Base-by-base conservation (phyloP, 2,113 vertebrate genomes). In the Corythornis madagascariensis region DNA sequence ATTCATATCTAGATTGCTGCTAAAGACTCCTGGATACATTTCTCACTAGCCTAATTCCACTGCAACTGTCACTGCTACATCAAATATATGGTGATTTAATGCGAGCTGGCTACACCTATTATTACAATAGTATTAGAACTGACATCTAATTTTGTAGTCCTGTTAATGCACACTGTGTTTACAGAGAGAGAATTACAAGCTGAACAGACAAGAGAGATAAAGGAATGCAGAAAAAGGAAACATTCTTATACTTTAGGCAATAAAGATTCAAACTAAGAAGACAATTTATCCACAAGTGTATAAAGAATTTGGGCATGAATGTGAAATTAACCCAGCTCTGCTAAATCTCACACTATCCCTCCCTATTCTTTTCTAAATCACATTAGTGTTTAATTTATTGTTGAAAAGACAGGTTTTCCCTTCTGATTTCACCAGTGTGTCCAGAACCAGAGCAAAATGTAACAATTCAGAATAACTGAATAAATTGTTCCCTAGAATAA, bases 1-100 rank as follows among this genome's bases (percentile, higher is more conserved):
- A 92, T 96, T 95, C 89, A 88, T 90, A 55, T 92, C 76, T 88
- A 90, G 96, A 94, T 52, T 77, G 60, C 63, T 70, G 64, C 90
- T 95, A 74, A 91, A 96, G 53, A 70, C 38, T 80, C 84, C 43
- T 86, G 89, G 93, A 92, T 79, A 94, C 92, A 86, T 61, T 85
- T 83, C 85, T 89, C n/a, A 55, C 76, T 88, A 38, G 5, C 33
- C 74, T 83, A 79, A 95, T 80, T 94, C 85, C 74, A 56, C 48
- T 80, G 82, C 78, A 89, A 87, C 67, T 90, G 86, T 92, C 77
- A 75, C 76, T 76, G 83, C 52, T 89, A 40, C 83, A 92, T 94
- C 83, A 94, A 88, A 69, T 86, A 75, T 21, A 80, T 6, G n/a
- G 86, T 94, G 86, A 92, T 89, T 91, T 89, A 86, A 75, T 48